Conservation (phyloP, 23 tunicate species). For the Botrylloides violaceus region DNA sequence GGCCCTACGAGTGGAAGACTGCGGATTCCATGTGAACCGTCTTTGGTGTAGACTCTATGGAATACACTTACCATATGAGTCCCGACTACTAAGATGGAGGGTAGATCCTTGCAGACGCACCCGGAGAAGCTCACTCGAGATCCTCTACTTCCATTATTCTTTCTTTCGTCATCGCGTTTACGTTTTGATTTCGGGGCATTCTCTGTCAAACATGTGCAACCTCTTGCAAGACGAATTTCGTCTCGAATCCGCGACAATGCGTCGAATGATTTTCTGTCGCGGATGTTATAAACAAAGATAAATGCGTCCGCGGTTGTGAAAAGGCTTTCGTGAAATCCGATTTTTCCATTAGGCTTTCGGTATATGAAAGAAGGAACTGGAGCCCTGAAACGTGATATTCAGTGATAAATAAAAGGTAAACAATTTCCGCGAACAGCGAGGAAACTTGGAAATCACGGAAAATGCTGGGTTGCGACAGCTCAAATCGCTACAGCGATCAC, state of each 20-base stretch:
- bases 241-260: slow-evolving; percentile 34
- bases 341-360: slow-evolving; percentile 7
- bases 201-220: neutral
- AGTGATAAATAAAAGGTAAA: too few species aligned
- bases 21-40: too few species aligned
- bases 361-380: slow-evolving; percentile 28
- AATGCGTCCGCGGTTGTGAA: slow-evolving; percentile 34
- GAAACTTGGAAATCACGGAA: too few species aligned
- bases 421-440: too few species aligned
- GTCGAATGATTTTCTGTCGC: slow-evolving; percentile 32
- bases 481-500: too few species aligned
- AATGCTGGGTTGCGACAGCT: too few species aligned
- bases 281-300: slow-evolving; percentile 45
- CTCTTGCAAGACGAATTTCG: slow-evolving; percentile 23
- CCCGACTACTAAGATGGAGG: slow-evolving; percentile 57
- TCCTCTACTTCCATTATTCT: neutral
- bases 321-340: neutral
- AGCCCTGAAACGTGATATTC: slow-evolving; percentile 11
- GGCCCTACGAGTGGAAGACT: too few species aligned
- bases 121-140: neutral
- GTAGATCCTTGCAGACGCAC: slow-evolving; percentile 22
- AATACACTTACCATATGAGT: slow-evolving; percentile 74
- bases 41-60: too few species aligned
- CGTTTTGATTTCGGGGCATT: neutral
- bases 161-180: neutral